A percentile compares a stretch with the other conserved stretches of the same genome.
phyloP scores from a whole-genome alignment of 2,888 invertebrate genomes.

The Diplolepis rosae region DNA sequence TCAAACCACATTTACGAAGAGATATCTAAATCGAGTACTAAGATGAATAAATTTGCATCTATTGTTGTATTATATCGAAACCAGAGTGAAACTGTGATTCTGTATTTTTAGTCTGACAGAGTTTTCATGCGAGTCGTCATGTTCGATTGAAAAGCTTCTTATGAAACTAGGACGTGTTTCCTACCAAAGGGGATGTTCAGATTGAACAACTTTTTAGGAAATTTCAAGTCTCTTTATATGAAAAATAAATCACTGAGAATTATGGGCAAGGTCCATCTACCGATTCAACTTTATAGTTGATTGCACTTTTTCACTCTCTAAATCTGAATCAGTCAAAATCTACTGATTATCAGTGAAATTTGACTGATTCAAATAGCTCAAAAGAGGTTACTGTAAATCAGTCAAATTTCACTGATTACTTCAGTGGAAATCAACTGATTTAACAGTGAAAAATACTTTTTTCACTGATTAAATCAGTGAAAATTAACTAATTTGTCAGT shows the following conservation, averaged over 20 bases:
- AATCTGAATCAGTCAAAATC: too few species aligned
- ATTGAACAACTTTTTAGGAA: neutral
- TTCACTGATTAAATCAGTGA: too few species aligned
- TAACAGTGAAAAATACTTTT: too few species aligned
- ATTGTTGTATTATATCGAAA: conserved; percentile 25
- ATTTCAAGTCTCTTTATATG: neutral
- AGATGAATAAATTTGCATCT: conserved; percentile 27
- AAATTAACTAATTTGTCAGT: too few species aligned
- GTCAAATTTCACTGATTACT: too few species aligned
- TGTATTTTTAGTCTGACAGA: neutral
- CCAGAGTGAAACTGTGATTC: conserved; percentile 13
- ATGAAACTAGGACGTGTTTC: conserved; percentile 10
- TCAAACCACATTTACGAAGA: neutral
- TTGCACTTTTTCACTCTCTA: too few species aligned
- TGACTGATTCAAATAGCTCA: too few species aligned
- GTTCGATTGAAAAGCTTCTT: conserved; percentile 31
- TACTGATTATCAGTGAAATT: too few species aligned
- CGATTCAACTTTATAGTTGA: too few species aligned
- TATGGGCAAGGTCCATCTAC: neutral
- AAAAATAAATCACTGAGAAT: neutral
- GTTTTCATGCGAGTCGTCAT: conserved; percentile 21
- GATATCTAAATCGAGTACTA: conserved; percentile 15
- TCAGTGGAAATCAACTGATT: too few species aligned
- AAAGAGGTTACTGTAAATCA: too few species aligned
- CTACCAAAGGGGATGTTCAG: neutral